These are phyloP conservation scores for Muntiacus reevesi DNA, from an alignment of 2,113 vertebrate genomes.

Conservation along the genomic window DNA sequence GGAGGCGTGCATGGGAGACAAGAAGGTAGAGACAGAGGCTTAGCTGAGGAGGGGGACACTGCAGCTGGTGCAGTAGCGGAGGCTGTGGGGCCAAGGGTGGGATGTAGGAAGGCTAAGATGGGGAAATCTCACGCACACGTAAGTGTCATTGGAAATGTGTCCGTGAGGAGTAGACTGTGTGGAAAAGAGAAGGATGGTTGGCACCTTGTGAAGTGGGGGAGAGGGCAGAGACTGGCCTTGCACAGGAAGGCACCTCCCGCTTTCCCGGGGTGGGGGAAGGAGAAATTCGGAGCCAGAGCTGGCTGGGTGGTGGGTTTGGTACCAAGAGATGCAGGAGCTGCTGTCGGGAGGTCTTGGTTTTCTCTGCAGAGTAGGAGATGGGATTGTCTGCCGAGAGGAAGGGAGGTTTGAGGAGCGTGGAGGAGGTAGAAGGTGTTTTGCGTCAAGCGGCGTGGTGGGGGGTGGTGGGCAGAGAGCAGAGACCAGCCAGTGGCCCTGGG, in stretches of 20 bases:
- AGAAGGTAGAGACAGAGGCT: not conserved
- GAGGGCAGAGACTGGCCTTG: not conserved
- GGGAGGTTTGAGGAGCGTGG: not conserved
- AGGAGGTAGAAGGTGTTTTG: too few relatives aligned
- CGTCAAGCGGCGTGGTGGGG: not conserved
- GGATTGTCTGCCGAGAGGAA: not conserved
- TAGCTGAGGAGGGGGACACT: not conserved
- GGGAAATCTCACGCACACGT: not conserved
- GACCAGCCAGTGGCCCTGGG: not conserved
- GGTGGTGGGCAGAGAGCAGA: not conserved
- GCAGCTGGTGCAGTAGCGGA: not conserved
- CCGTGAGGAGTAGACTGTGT: rapidly evolving
- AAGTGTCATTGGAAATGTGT: not conserved
- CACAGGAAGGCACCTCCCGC: too few relatives aligned
- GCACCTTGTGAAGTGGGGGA: not conserved
- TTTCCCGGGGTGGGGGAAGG: not conserved
- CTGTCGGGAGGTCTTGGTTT: not conserved
- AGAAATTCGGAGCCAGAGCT: rapidly evolving
- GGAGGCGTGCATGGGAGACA: rapidly evolving
- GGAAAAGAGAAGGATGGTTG: not conserved
- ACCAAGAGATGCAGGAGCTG: not conserved
- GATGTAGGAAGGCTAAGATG: not conserved
- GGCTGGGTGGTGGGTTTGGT: not conserved
- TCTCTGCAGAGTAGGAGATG: not conserved
- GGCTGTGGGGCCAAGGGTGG: not conserved